phyloP scores from a whole-genome alignment of 2,113 vertebrate genomes.

The Cephalopholis sonnerati region DNA sequence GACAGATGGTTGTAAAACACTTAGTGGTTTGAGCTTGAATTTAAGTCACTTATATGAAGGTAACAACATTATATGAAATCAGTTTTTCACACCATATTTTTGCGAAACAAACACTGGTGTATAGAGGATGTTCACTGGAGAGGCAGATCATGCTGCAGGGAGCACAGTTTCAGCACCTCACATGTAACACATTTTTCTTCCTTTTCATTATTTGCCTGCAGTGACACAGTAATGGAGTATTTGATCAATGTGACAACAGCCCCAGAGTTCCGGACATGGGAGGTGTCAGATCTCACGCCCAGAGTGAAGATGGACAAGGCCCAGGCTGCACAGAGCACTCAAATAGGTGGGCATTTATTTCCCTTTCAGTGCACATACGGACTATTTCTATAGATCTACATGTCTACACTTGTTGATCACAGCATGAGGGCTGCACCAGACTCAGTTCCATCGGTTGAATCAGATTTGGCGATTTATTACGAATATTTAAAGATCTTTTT shows the following conservation, averaged over 20 bases:
- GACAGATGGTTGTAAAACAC: neutral
- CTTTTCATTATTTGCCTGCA: slow-evolving; percentile 62
- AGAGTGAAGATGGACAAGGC: slow-evolving; percentile 89
- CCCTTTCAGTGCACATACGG: rapidly evolving
- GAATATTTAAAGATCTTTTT: too few relatives aligned
- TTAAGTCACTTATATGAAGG: neutral
- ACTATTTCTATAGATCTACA: neutral
- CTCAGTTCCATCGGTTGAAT: too few relatives aligned
- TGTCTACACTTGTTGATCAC: neutral
- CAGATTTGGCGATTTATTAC: too few relatives aligned
- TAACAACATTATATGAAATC: neutral
- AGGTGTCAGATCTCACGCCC: slow-evolving; percentile 88
- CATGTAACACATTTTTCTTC: neutral
- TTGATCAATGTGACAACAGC: slow-evolving; percentile 97
- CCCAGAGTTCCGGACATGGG: slow-evolving; percentile 94
- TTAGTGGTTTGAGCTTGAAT: neutral
- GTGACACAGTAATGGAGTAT: slow-evolving; percentile 97
- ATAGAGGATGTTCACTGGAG: neutral
- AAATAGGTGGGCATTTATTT: slow-evolving; percentile 85
- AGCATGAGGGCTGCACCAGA: too few relatives aligned
- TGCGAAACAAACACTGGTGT: neutral
- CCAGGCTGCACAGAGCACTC: slow-evolving; percentile 87
- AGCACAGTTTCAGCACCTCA: neutral
- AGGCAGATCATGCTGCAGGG: neutral
- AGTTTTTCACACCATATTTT: neutral